Evolutionary conservation across 2,113 vertebrate species (phyloP).

Genomic region (Phalacrocorax carbo): DNA sequence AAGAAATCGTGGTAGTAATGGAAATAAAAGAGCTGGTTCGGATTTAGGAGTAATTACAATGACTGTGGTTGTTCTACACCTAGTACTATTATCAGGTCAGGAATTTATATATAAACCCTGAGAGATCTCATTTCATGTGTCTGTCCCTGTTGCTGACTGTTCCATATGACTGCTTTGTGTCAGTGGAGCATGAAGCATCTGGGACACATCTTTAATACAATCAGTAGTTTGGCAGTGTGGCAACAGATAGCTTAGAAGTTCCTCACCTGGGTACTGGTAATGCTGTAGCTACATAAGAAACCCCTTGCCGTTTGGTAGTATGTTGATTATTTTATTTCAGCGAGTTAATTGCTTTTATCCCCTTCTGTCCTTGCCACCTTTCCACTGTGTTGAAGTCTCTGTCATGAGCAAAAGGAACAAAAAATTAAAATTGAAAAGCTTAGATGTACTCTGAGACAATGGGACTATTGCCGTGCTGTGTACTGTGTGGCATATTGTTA

Average conservation of each 20-base stretch:
- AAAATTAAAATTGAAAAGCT: conserved; percentile 3
- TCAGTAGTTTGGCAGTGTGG: neutral
- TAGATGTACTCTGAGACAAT: neutral
- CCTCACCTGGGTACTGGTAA: neutral
- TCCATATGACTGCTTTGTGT: neutral
- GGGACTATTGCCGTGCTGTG: neutral
- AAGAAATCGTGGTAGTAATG: neutral
- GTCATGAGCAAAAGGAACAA: neutral
- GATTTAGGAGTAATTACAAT: neutral
- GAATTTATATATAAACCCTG: neutral
- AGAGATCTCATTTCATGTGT: neutral
- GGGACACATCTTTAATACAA: neutral
- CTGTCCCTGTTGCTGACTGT: neutral
- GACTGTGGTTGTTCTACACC: neutral
- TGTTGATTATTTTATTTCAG: conserved; percentile 28
- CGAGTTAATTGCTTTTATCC: conserved; percentile 50
- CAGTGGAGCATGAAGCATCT: neutral
- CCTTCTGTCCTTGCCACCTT: conserved; percentile 15
- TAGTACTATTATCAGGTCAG: neutral
- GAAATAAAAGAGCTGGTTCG: neutral
- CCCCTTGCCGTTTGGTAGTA: neutral
- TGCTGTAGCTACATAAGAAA: neutral
- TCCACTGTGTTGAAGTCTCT: neutral
- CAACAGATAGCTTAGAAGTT: neutral
- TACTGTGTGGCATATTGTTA: neutral